A percentile compares a stretch with the other conserved stretches of the same genome.
These are phyloP conservation scores for Boloria selene DNA, from an alignment of 2,888 invertebrate genomes.

Conservation along the genomic window DNA sequence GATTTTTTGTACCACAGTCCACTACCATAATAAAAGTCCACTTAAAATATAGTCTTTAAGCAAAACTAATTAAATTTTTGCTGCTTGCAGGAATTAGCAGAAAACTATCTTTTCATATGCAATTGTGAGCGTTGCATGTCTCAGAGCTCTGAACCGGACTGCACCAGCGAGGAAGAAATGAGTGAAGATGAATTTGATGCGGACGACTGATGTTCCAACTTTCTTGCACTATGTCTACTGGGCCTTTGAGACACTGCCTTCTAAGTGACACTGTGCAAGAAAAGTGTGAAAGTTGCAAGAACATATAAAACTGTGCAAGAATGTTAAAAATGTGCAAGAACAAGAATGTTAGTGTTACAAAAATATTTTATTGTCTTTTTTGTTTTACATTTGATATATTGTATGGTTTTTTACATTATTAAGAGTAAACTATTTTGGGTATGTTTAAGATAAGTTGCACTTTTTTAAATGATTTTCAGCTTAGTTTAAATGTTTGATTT, in stretches of 20 bases:
- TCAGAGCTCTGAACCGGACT: conserved; percentile 89
- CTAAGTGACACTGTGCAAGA: conserved; percentile 21
- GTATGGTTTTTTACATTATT: too few species aligned
- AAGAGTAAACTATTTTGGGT: too few species aligned
- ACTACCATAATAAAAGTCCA: too few species aligned
- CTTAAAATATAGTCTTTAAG: too few species aligned
- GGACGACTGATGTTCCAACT: conserved; percentile 79
- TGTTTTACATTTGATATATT: too few species aligned
- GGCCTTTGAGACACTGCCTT: conserved; percentile 57
- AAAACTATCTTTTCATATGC: conserved; percentile 92
- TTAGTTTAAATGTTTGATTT: too few species aligned
- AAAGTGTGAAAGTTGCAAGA: conserved; percentile 3
- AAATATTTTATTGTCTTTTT: not conserved
- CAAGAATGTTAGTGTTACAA: not conserved
- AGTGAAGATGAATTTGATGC: conserved; percentile 75
- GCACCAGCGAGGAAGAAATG: conserved; percentile 92
- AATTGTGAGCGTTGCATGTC: conserved; percentile 89
- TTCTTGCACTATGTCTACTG: conserved; percentile 74
- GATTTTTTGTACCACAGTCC: too few species aligned
- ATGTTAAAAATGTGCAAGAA: conserved; percentile 2
- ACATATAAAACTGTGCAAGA: not conserved
- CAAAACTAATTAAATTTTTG: not conserved
- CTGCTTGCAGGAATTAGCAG: conserved; percentile 78
- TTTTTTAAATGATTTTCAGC: too few species aligned
- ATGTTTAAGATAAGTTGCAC: too few species aligned